Evolutionary conservation across 2,888 invertebrate genomes (phyloP), one percentile per base, ranked within the genome.

Genomic region (Podotricha telesiphe): DNA sequence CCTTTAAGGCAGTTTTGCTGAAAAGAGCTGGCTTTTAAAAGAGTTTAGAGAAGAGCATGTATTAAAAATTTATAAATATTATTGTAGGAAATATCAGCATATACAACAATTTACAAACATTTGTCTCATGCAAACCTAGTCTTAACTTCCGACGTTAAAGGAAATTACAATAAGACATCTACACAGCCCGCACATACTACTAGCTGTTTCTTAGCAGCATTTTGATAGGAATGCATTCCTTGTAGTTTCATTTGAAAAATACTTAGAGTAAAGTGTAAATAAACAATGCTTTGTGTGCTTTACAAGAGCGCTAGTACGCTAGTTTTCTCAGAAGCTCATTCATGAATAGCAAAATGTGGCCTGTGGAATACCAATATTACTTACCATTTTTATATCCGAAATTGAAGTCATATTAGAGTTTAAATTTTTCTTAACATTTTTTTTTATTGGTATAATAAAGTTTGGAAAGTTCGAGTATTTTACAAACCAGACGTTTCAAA

Each of bases 271-370:
- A 61, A 34, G 19, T 48, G 28, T 19, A 62, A 62, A 50, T 48
- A 19, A 50, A 62, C 48, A 62, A 50, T 47, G 48, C 62, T 62
- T 62, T 62, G 48, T 62, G 19, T 48, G 15, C 7, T 34, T 48
- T 62, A 47, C 47, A 19, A 48, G 19, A 62, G 50, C n/a, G 45
- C 62, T 42, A 59, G 13, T 62, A 62, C 62, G 62, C 19, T 11
- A 45, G 17, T 62, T 34, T 48, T 48, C 48, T 37, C 15, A 62
- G 48, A 62, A 62, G 48, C 48, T 48, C 15, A 62, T 62, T 62
- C 17, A 37, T 37, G 28, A 62, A 28, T 11, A 47, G 19, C 19
- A 62, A 34, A 58, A 48, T 19, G 8, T 62, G 6, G n/a, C 22
- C 28, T 11, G n/a, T 61, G 11, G 17, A 61, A 34, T 47, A 61